Percentiles rank a stretch among this genome's conserved stretches.
Evolutionary conservation across 2,888 invertebrate species (phyloP).

Genomic region (Cenopis cana): DNA sequence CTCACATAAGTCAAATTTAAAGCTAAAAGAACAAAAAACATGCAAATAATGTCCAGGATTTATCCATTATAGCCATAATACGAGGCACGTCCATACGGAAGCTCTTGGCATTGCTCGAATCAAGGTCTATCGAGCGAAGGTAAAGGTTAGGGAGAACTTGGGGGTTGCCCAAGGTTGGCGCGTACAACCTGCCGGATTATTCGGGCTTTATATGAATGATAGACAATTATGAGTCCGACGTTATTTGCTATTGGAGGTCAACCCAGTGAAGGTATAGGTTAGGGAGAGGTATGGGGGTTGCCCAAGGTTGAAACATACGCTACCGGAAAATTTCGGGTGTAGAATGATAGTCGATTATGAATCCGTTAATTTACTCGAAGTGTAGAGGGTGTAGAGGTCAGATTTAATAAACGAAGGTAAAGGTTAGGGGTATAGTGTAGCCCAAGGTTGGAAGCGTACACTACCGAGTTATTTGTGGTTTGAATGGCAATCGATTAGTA

Average conservation of each 20-base stretch:
- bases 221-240: not conserved
- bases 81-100: conserved; percentile 15
- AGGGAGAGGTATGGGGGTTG: not conserved
- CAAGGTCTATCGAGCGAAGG: conserved; percentile 22
- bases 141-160: not conserved
- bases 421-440: conserved; percentile 4
- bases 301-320: not conserved
- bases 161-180: not conserved
- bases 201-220: not conserved
- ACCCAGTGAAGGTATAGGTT: conserved; percentile 8
- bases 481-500: not conserved
- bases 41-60: not conserved
- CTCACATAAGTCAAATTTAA: not conserved
- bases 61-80: not conserved
- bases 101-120: conserved; percentile 23
- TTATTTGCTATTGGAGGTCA: not conserved
- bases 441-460: not conserved
- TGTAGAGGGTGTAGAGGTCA: not conserved
- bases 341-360: not conserved
- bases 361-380: not conserved
- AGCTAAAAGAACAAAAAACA: not conserved
- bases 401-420: conserved; percentile 4
- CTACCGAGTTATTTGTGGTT: not conserved
- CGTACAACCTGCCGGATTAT: not conserved
- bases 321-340: too few species aligned